Conservation (phyloP, 53 echinoderm and acorn worm species). For the Echinarachnius parma region DNA sequence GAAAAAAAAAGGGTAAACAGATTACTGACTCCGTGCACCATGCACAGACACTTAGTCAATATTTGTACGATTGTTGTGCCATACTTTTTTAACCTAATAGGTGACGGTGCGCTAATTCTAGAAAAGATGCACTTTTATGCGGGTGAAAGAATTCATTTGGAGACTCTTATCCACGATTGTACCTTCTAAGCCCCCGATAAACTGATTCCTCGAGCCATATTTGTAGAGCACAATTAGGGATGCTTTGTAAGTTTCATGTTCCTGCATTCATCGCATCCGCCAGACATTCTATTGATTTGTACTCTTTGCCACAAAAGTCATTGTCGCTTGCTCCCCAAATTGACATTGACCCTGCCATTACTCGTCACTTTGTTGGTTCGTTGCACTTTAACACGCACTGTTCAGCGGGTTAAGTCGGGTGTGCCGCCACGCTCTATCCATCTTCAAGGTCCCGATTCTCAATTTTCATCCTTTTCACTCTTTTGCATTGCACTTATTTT, state of each 20-base stretch:
- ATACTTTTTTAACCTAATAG: conserved; percentile 12
- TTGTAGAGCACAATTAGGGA: conserved; percentile 32
- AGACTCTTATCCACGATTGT: too few relatives aligned
- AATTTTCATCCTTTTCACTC: background rate
- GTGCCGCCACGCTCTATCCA: conserved; percentile 28
- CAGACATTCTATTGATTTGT: conserved; percentile 43
- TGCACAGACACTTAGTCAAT: conserved; percentile 20
- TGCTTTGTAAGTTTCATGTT: conserved; percentile 24
- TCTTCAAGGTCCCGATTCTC: conserved; percentile 6
- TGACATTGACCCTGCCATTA: conserved; percentile 45
- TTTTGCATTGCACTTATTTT: background rate
- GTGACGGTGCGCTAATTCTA: too few relatives aligned
- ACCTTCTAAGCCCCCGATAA: too few relatives aligned
- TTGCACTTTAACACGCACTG: conserved; percentile 39
- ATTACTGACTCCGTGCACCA: background rate
- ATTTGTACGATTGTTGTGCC: conserved; percentile 5
- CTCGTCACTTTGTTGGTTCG: conserved; percentile 42
- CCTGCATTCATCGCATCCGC: background rate
- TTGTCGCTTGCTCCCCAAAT: conserved; percentile 30
- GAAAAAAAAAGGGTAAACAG: background rate
- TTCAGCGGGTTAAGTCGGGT: background rate
- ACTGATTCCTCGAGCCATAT: too few relatives aligned
- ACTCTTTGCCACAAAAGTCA: conserved; percentile 23
- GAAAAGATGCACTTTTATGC: too few relatives aligned
- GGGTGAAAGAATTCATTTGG: too few relatives aligned